These are phyloP conservation scores for Prunella fulvescens DNA, from an alignment of 2,113 vertebrate species.

Conservation along the genomic window DNA sequence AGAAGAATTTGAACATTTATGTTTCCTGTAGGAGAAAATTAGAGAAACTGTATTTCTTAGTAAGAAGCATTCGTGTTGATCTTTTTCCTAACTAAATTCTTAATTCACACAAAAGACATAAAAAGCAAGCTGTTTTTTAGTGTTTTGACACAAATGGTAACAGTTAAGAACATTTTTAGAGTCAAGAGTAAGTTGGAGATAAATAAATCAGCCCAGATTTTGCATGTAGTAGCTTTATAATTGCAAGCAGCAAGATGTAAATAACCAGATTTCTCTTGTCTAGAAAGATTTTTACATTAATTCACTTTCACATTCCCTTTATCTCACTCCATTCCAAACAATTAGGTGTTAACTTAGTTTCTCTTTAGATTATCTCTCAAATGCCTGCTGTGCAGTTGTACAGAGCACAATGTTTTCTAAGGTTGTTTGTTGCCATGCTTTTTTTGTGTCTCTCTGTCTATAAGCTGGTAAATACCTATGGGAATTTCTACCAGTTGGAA, in stretches of 20 bases:
- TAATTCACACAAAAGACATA: background rate
- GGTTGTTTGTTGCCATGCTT: background rate
- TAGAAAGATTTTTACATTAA: background rate
- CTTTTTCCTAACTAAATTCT: background rate
- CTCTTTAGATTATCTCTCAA: background rate
- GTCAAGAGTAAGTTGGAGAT: background rate
- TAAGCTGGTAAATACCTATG: background rate
- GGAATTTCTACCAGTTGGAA: background rate
- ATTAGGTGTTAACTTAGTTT: constrained; percentile 3
- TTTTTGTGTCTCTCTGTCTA: background rate
- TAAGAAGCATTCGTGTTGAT: background rate
- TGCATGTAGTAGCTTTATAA: background rate
- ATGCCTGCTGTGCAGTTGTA: background rate
- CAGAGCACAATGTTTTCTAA: background rate
- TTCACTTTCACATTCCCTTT: background rate
- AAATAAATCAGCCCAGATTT: background rate
- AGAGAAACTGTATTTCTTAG: background rate
- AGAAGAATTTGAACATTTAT: background rate
- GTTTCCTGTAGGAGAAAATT: background rate
- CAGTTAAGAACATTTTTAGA: background rate
- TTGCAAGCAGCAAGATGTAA: background rate
- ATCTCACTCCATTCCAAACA: background rate
- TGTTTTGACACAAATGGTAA: background rate
- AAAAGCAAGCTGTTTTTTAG: background rate
- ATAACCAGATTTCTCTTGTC: background rate